Base-by-base conservation (phyloP, 2,797 vertebrate genomes). In the Forpus xanthops region DNA sequence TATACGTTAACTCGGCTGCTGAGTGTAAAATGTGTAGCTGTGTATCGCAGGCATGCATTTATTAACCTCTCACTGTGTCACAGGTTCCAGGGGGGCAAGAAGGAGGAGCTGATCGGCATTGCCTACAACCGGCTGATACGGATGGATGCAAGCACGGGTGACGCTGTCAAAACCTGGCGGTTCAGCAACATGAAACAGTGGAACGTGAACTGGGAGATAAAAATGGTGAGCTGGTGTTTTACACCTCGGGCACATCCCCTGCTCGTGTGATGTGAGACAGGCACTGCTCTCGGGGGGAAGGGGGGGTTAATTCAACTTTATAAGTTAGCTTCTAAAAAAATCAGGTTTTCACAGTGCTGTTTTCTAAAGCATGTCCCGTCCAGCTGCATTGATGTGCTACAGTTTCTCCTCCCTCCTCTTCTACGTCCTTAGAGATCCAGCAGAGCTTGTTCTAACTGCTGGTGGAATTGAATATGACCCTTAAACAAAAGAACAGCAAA, bases 151-250 rank as follows among this genome's bases (percentile, higher is more conserved):
- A 67, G 97, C 98, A 99, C 98, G 0, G 99, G 99, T 15, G 99
- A 99, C 1, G 99, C 99, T 23, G 98, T 99, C 96, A 99, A 99
- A 97, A 99, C 99, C 31, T 99, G 99, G 99, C 98, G 99, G 65
- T 99, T 99, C 97, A 99, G 99, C 98, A 99, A 99, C 98, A 99
- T 99, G 99, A 99, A 99, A 62, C 99, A 99, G 97, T 99, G 99
- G 99, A 99, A 99, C 4, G 99, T 99, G 64, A 99, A 99, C 98
- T 99, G 99, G 99, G 99, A 99, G 97, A 99, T 99, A 33, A 99
- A 99, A 98, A 99, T 99, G 99, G 99, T 99, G 96, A 95, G 96
- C 3, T 1, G 30, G 56, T 5, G 12, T 6, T 35, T 15, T 8
- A 4, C 27, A 7, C 16, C 53, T 19, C 1, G 0, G 30, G 28